Evolutionary conservation across 2,113 vertebrate species (phyloP).

Genomic region (Laticauda colubrina): DNA sequence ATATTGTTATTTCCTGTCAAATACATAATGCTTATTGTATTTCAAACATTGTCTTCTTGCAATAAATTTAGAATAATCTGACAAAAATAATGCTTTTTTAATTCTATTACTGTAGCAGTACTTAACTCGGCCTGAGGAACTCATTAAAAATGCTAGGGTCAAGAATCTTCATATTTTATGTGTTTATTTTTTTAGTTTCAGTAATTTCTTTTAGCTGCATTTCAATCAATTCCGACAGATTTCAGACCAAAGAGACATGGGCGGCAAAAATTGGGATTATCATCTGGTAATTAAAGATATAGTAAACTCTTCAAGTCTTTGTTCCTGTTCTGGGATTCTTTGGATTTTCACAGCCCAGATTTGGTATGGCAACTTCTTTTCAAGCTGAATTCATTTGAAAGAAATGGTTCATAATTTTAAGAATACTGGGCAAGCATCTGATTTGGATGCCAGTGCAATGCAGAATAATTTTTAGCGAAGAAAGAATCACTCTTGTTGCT

Average conservation of each 20-base stretch:
- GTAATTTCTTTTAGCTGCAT: background rate
- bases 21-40: background rate
- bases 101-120: background rate
- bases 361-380: background rate
- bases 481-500: background rate
- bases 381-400: background rate
- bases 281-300: background rate
- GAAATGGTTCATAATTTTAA: slow-evolving; percentile 11
- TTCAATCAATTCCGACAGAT: background rate
- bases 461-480: background rate
- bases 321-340: background rate
- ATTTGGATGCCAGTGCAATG: background rate
- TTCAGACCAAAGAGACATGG: background rate
- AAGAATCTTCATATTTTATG: background rate
- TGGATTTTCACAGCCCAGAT: background rate
- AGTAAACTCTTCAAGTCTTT: background rate
- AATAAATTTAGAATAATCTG: background rate
- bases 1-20: background rate
- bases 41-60: background rate
- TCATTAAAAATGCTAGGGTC: background rate
- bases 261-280: background rate
- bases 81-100: background rate
- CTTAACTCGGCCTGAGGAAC: background rate
- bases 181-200: background rate
- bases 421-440: background rate